Percentiles rank a stretch among this genome's conserved stretches.
Conservation (phyloP, 2,888 invertebrate genomes). For the Troilus luridus region DNA sequence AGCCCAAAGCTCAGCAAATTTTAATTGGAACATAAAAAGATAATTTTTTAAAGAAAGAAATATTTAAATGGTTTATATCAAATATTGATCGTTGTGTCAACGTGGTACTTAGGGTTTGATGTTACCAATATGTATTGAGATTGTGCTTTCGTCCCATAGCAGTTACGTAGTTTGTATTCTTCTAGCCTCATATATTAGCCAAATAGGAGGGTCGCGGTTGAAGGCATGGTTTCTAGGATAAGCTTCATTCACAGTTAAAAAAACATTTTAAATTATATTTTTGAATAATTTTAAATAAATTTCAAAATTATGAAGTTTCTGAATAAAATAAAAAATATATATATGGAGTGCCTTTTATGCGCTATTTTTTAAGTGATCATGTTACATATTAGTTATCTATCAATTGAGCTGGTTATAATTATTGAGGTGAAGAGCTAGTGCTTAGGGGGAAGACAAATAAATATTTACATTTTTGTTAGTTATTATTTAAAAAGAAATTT, state of each 20-base stretch:
- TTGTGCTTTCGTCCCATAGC: conserved; percentile 61
- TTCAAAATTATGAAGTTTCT: not conserved
- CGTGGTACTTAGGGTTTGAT: conserved; percentile 56
- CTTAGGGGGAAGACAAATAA: not conserved
- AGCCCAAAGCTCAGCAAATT: conserved; percentile 13
- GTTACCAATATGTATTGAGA: conserved; percentile 60
- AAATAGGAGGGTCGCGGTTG: not conserved
- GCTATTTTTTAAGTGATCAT: not conserved
- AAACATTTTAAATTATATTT: not conserved
- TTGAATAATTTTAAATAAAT: not conserved
- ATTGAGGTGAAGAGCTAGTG: not conserved
- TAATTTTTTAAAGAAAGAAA: not conserved
- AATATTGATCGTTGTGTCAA: not conserved
- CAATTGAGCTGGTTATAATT: not conserved
- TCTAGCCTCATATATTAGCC: not conserved
- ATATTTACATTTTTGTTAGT: not conserved
- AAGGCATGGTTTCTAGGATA: conserved; percentile 35
- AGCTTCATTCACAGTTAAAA: conserved; percentile 21
- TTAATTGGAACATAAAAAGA: not conserved
- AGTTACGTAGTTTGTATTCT: conserved; percentile 49
- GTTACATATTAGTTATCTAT: not conserved
- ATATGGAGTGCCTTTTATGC: not conserved
- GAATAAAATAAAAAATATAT: not conserved
- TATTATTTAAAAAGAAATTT: not conserved
- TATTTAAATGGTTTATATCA: not conserved